Conservation (phyloP, 1,140 invertebrate species). For the Theocolax elegans region DNA sequence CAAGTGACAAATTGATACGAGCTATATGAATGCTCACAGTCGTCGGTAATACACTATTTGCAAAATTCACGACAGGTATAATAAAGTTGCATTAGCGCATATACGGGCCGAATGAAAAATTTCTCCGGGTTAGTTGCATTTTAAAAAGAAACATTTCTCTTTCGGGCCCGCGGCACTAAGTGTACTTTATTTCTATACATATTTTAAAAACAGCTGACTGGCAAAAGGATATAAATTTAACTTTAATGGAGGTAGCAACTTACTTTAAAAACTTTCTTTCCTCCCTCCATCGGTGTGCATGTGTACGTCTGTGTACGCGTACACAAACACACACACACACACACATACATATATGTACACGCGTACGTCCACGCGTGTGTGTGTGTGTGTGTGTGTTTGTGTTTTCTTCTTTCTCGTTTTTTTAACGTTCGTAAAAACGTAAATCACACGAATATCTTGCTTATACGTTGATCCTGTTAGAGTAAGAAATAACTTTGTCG, state of each 20-base stretch:
- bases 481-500: slow-evolving; percentile 40
- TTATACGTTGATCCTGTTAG: slow-evolving; percentile 38
- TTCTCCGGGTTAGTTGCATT: slow-evolving; percentile 6
- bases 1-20: background rate
- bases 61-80: slow-evolving; percentile 4
- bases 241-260: slow-evolving; percentile 34
- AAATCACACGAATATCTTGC: slow-evolving; percentile 42
- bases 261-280: slow-evolving; percentile 33
- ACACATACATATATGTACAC: no score
- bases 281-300: no score
- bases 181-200: slow-evolving; percentile 40
- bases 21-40: background rate
- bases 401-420: slow-evolving; percentile 9
- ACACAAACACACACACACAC: no score
- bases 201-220: slow-evolving; percentile 36
- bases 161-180: background rate
- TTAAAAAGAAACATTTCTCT: slow-evolving; percentile 26
- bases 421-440: slow-evolving; percentile 39
- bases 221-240: slow-evolving; percentile 41
- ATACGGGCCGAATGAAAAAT: background rate
- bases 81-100: slow-evolving; percentile 19
- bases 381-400: no score
- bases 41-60: background rate
- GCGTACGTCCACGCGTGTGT: no score
- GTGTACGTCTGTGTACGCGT: no score